Conservation (phyloP, 2,113 vertebrate species). For the Leucopsar rothschildi region DNA sequence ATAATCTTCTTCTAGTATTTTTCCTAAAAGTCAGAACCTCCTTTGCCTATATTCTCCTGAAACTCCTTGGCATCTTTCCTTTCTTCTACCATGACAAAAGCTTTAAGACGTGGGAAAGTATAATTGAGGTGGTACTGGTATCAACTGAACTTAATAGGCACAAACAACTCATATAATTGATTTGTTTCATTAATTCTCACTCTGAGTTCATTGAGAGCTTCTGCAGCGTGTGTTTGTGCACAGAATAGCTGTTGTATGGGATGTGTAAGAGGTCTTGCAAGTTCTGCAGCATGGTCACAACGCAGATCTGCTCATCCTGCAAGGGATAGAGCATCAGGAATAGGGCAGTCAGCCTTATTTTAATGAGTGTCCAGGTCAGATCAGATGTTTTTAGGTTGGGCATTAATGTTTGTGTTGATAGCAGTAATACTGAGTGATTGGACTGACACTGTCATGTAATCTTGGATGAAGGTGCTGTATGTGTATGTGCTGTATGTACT, state of each 20-base stretch:
- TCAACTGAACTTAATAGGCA: background rate
- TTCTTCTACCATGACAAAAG: background rate
- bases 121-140: background rate
- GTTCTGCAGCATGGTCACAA: background rate
- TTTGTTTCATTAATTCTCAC: background rate
- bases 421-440: background rate
- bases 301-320: background rate
- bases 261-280: background rate
- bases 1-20: background rate
- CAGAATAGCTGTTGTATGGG: background rate
- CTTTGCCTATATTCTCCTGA: background rate
- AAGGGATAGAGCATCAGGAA: background rate
- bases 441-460: rapidly evolving
- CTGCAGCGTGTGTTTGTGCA: background rate
- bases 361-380: background rate
- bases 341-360: background rate
- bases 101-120: background rate
- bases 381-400: background rate
- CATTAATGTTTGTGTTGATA: background rate
- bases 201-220: background rate
- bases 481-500: rapidly evolving
- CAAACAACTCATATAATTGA: background rate
- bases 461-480: rapidly evolving
- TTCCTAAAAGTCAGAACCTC: background rate
- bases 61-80: background rate